A percentile compares a stretch with the other conserved stretches of the same genome.
phyloP scores from a whole-genome alignment of 2,113 vertebrate species.

The Burhinus oedicnemus region DNA sequence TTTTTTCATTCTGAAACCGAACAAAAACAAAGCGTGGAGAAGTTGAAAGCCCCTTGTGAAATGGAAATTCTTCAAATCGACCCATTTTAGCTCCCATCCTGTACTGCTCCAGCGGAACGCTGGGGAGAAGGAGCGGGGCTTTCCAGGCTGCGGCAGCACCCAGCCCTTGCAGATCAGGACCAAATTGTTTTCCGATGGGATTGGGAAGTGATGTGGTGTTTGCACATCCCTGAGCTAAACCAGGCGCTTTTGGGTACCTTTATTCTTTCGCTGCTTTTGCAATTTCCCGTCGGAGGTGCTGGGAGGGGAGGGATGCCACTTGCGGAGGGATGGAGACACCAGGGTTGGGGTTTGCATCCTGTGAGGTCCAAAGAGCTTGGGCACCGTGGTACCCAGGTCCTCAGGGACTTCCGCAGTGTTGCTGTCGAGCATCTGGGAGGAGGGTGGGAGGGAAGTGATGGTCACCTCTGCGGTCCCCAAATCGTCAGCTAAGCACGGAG shows the following conservation, averaged over 20 bases:
- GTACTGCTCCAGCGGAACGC: neutral
- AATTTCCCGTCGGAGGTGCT: rapidly evolving
- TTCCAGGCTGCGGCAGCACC: rapidly evolving
- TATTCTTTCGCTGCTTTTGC: rapidly evolving
- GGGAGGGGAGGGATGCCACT: neutral
- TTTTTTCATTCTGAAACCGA: rapidly evolving
- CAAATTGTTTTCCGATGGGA: rapidly evolving
- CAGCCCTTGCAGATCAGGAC: rapidly evolving
- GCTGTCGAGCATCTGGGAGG: neutral
- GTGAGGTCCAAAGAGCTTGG: rapidly evolving
- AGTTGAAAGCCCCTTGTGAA: neutral
- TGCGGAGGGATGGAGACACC: neutral
- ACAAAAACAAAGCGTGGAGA: neutral
- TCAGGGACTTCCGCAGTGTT: neutral
- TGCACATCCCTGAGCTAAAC: neutral
- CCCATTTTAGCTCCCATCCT: neutral
- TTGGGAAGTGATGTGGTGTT: neutral
- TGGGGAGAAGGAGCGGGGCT: neutral
- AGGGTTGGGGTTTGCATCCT: neutral
- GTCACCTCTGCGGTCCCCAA: neutral
- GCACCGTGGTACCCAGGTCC: rapidly evolving
- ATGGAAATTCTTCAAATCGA: slow-evolving; percentile 5
- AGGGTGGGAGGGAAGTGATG: neutral
- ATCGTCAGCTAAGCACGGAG: neutral
- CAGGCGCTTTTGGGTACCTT: rapidly evolving